These are phyloP conservation scores for Sebastes kiyomatsui DNA, from an alignment of 2,797 vertebrate species.

Conservation along the genomic window DNA sequence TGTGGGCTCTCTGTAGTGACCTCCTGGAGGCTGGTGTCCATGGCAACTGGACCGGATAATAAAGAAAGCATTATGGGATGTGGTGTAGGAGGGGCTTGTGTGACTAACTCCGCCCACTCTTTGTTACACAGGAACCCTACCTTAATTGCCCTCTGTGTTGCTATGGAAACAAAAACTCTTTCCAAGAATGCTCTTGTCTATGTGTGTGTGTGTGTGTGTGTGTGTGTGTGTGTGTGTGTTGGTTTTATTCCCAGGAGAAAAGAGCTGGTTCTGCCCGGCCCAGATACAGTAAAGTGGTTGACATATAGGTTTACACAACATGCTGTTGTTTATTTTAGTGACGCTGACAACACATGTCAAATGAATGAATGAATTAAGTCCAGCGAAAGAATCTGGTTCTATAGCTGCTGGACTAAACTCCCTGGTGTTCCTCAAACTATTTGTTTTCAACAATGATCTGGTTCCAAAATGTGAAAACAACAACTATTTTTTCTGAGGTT, in stretches of 20 bases:
- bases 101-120: conserved; percentile 47
- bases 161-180: conserved; percentile 63
- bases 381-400: not conserved
- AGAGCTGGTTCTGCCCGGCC: not conserved
- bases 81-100: conserved; percentile 45
- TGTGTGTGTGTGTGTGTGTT: not conserved
- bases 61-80: conserved; percentile 62
- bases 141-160: conserved; percentile 64
- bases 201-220: not conserved
- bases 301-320: not conserved
- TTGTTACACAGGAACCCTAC: conserved; percentile 55
- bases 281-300: not conserved
- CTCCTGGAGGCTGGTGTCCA: conserved; percentile 56
- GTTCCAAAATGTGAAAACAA: not conserved
- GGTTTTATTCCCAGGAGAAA: not conserved
- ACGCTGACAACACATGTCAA: not conserved
- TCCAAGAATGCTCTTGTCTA: conserved; percentile 30
- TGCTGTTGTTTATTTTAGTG: not conserved
- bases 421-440: not conserved
- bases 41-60: conserved; percentile 41
- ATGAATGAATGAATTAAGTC: not conserved
- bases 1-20: conserved; percentile 54
- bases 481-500: not conserved
- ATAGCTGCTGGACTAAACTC: not conserved
- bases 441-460: not conserved